Evolutionary conservation across 1,140 invertebrate species (phyloP), one percentile per base, ranked within the genome.

Genomic region (Lordiphosa mommai): DNA sequence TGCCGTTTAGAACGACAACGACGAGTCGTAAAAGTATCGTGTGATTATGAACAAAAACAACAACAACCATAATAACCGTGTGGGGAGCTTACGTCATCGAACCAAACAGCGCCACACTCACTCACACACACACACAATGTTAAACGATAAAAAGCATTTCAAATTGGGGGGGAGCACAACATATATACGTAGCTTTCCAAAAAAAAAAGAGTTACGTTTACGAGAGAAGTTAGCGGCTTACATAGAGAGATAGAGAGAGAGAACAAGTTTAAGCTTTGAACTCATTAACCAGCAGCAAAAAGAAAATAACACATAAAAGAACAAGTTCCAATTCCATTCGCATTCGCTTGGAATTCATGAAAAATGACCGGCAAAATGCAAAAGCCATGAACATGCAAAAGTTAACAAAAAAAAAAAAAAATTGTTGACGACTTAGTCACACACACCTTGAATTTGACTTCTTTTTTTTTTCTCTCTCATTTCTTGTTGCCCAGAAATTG

Each of bases 11-110:
- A 34, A 36, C 55, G 44, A 66, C 51, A 52, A 66, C 57, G 73
- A 43, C 8, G 51, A 55, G 33, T 71, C 68, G 52, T 59, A 55
- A 72, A 69, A 72, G 67, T 82, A 57, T 76, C 72, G 77, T 80
- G 77, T 80, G 76, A 84, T 80, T 84, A 80, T 84, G 77, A 80
- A 71, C 74, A 74, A 61, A 52, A 80, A 80, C 65, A 17, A 17
- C 37, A 46, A 43, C 23, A 17, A 16, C 9, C 14, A 41, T 17
- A 20, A 20, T 58, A 47, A 76, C 69, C 63, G 57, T 48, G 68
- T 40, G 36, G 29, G 23, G 69, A 27, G 67, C 71, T 82, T 82
- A 84, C 77, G 76, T 82, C 77, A 80, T 84, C 77, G 67, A 72
- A 43, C 57, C 66, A 72, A 61, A 70, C 65, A 53, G 23, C 49